Evolutionary conservation across 2,888 invertebrate species (phyloP), one percentile per base, ranked within the genome.

Genomic region (Leptothorax acervorum): DNA sequence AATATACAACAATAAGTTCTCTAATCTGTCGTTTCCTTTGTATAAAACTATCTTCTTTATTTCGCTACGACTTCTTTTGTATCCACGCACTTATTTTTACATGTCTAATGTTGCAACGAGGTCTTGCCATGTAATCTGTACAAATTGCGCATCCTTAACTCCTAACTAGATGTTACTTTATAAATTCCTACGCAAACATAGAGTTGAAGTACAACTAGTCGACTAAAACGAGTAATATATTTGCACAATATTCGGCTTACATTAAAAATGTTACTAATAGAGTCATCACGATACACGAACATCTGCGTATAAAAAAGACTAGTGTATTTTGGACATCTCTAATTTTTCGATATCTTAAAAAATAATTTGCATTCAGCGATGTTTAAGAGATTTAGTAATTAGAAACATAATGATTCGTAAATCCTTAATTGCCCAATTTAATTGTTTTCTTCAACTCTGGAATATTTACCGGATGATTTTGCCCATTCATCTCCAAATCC

Each of bases 71-170:
- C 60, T 79, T 60, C 71, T 48, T 79, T 71, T 35, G 45, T 71
- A 79, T 79, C 8, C 18, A 31, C 15, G 73, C 79, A 79, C 79
- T 35, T 60, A 2, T 60, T 55, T 79, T 68, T 60, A 23, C 45
- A 60, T n/a, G 60, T 79, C 35, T 79, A 70, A 79, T 70, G 42
- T 79, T 18, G 53, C 68, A 35, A 48, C 15, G 53, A 76, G 82
- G 76, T n/a, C 73, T 82, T 82, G 88, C 79, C 70, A 55, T 84
- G 75, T 51, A 45, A 57, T 83, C 31, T 78, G 39, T 60, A 79
- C 31, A 51, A 71, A 63, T 62, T 79, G 73, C 79, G 63, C 68
- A 82, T 76, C 76, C 60, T 65, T 82, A 79, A 79, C 71, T 60
- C 60, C 48, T 71, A 79, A 60, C 48, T 55, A 45, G 28, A 18